These are phyloP conservation scores for Tenthredo amoena DNA, from an alignment of 2,888 invertebrate species.

Conservation along the genomic window DNA sequence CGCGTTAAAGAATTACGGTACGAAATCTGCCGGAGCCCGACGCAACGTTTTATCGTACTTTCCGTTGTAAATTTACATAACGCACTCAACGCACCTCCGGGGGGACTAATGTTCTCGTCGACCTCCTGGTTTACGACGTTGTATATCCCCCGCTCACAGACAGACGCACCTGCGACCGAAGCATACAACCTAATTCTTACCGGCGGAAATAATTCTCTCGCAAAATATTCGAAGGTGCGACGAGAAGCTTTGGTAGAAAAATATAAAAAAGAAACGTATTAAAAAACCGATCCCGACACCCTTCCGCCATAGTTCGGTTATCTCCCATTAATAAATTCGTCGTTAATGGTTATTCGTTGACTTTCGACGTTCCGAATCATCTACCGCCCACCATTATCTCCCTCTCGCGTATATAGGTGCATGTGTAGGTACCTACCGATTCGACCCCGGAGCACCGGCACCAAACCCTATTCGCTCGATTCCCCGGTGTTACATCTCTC, in stretches of 20 bases:
- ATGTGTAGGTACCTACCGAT: too few species aligned
- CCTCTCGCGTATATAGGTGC: not conserved
- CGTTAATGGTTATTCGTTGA: not conserved
- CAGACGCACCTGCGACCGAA: not conserved
- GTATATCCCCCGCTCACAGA: too few species aligned
- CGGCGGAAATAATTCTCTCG: not conserved
- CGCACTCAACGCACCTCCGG: conserved; percentile 11
- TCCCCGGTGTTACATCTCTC: not conserved
- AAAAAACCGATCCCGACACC: not conserved
- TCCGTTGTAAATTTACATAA: conserved; percentile 34
- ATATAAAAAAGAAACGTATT: too few species aligned
- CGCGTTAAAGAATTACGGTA: conserved; percentile 4
- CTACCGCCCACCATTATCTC: not conserved
- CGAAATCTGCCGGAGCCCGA: not conserved
- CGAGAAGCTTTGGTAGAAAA: too few species aligned
- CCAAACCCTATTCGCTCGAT: conserved; percentile 28
- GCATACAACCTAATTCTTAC: not conserved
- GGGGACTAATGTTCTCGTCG: conserved; percentile 32
- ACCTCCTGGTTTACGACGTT: not conserved
- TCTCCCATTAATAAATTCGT: conserved; percentile 26
- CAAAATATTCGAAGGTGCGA: not conserved
- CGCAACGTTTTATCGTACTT: not conserved
- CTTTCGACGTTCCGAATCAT: conserved; percentile 7
- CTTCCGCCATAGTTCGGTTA: conserved; percentile 27
- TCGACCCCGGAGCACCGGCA: not conserved